Evolutionary conservation across 2,113 vertebrate species (phyloP), one percentile per base, ranked within the genome.

Genomic region (Alosa alosa): DNA sequence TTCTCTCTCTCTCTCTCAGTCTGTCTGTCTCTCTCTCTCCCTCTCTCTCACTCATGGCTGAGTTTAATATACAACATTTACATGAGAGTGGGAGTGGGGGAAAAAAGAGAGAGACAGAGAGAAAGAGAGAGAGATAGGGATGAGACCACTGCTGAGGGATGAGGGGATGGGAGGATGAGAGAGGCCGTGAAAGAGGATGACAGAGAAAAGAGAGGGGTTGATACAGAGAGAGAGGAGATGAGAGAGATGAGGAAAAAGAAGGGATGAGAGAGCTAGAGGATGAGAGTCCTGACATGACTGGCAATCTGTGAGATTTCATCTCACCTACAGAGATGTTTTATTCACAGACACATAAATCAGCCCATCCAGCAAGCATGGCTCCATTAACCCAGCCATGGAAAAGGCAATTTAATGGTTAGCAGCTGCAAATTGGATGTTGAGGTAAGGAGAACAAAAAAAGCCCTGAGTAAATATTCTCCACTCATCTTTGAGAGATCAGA

Each of bases 11-110:
- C 88, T 91, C 89, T 84, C 88, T 85, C 84, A 0, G 91, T 90
- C 89, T 91, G 89, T 88, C 93, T 31, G 31, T 31, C 91, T 90
- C 90, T 91, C 89, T 31, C 91, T 91, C 91, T 91, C 89, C 84
- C 88, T 85, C 84, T 0, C 91, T 90, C 89, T 91, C 90, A 88
- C 55, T 60, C 3, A 22, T 20, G 55, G 4, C 1, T 22, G 18
- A 60, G 55, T 93, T 95, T 95, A 94, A 94, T 94, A 95, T 94
- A 93, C 93, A 94, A 93, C 93, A 93, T 93, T 92, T 93, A 93
- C 90, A 93, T 90, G 50, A 44, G 45, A 31, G 15, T 2, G n/a
- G 22, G 22, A 22, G 20, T 6, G 55, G 7, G 22, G 18, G n/a
- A n/a, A n/a, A n/a, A n/a, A n/a, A n/a, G n/a, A n/a, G 18, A n/a